These are phyloP conservation scores for Stichopus chloronotus DNA, from an alignment of 35 echinoderm and acorn worm genomes.

Conservation along the genomic window DNA sequence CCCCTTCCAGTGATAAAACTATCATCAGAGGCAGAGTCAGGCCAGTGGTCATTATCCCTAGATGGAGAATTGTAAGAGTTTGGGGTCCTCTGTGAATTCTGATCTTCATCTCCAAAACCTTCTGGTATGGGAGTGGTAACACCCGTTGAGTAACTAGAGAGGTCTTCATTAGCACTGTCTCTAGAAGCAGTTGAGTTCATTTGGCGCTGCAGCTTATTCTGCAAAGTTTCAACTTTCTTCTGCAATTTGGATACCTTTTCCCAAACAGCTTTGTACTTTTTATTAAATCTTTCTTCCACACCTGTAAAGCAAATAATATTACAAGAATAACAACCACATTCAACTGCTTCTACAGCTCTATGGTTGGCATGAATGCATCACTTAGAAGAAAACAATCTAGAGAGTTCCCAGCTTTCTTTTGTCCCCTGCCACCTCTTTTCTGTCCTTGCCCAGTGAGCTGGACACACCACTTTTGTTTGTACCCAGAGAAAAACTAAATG, in stretches of 20 bases:
- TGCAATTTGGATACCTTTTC: neutral
- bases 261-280: neutral
- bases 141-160: neutral
- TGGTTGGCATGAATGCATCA: no score
- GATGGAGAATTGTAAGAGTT: neutral
- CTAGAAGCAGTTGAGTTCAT: neutral
- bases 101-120: neutral
- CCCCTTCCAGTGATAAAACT: neutral
- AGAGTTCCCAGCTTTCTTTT: no score
- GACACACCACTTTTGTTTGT: no score
- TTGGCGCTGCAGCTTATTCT: neutral
- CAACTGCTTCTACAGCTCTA: no score
- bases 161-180: constrained; percentile 28
- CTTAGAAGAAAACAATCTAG: no score
- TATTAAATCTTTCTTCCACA: constrained; percentile 28
- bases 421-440: no score
- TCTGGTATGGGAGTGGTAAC: neutral
- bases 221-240: neutral
- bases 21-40: constrained; percentile 22
- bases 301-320: constrained; percentile 1
- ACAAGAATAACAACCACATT: no score
- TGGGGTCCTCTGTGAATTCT: neutral
- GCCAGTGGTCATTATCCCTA: neutral
- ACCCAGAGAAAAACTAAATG: no score
- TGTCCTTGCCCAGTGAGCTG: no score